These are phyloP conservation scores for Bombylius major DNA, from an alignment of 2,888 invertebrate species.

Conservation along the genomic window DNA sequence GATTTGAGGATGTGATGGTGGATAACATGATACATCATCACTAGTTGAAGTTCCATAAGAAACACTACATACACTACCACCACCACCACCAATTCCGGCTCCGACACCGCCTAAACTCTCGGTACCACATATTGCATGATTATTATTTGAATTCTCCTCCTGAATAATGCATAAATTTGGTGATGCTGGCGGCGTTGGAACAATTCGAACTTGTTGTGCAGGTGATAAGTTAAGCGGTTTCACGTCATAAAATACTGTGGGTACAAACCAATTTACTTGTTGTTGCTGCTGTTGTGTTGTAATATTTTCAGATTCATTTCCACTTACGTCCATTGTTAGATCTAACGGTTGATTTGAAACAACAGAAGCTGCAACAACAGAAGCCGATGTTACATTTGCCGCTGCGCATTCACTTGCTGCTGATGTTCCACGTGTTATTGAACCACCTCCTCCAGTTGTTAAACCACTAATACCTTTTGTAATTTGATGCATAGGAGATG, in stretches of 20 bases:
- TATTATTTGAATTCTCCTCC: slow-evolving; percentile 46
- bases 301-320: slow-evolving; percentile 10
- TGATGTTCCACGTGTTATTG: slow-evolving; percentile 63
- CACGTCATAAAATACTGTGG: slow-evolving; percentile 30
- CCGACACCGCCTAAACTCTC: slow-evolving; percentile 30
- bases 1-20: slow-evolving; percentile 63
- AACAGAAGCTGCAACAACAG: slow-evolving; percentile 4
- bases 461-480: slow-evolving; percentile 58
- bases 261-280: slow-evolving; percentile 26
- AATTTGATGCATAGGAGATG: slow-evolving; percentile 53
- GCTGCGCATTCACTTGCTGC: slow-evolving; percentile 26
- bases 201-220: slow-evolving; percentile 33
- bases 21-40: slow-evolving; percentile 18
- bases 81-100: slow-evolving; percentile 2
- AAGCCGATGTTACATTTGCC: neutral
- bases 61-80: neutral
- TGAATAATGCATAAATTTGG: slow-evolving; percentile 62
- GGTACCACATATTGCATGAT: slow-evolving; percentile 28
- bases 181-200: slow-evolving; percentile 35
- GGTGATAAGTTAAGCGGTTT: slow-evolving; percentile 35
- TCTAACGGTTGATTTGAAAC: slow-evolving; percentile 32
- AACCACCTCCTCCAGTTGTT: slow-evolving; percentile 52
- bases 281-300: slow-evolving; percentile 1
- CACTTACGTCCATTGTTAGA: slow-evolving; percentile 33
- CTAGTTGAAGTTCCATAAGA: neutral